These are phyloP conservation scores for Hymenopus coronatus DNA, from an alignment of 2,888 invertebrate genomes.

Conservation along the genomic window DNA sequence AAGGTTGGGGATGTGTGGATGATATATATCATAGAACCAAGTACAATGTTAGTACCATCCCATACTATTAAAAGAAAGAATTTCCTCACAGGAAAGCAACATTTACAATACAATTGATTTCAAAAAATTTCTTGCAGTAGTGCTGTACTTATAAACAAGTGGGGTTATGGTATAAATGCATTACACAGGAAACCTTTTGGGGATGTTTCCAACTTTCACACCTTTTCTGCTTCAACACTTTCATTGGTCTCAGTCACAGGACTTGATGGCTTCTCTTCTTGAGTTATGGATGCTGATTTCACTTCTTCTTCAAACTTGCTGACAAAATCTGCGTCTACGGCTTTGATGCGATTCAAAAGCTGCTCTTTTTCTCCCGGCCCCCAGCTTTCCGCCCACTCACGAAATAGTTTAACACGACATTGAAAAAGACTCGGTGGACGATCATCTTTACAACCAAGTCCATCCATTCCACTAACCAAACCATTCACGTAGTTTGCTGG, in stretches of 20 bases:
- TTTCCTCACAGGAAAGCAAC: background rate
- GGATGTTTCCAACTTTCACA: background rate
- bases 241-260: background rate
- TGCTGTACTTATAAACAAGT: background rate
- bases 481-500: slow-evolving; percentile 68
- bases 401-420: slow-evolving; percentile 79
- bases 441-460: slow-evolving; percentile 58
- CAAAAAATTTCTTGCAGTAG: background rate
- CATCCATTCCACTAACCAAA: slow-evolving; percentile 64
- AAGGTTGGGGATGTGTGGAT: too few relatives aligned
- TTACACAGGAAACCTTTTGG: background rate
- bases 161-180: background rate
- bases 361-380: slow-evolving; percentile 67
- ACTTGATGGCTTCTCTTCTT: background rate
- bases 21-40: too few relatives aligned
- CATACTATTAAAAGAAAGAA: background rate
- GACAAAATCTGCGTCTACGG: slow-evolving; percentile 69
- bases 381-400: slow-evolving; percentile 82
- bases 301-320: slow-evolving; percentile 54
- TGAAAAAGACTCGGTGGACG: slow-evolving; percentile 81
- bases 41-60: background rate
- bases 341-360: slow-evolving; percentile 65
- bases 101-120: background rate
- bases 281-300: background rate
- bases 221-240: background rate